These are phyloP conservation scores for Lytechinus variegatus DNA, from an alignment of 35 echinoderm and acorn worm genomes.

Conservation along the genomic window DNA sequence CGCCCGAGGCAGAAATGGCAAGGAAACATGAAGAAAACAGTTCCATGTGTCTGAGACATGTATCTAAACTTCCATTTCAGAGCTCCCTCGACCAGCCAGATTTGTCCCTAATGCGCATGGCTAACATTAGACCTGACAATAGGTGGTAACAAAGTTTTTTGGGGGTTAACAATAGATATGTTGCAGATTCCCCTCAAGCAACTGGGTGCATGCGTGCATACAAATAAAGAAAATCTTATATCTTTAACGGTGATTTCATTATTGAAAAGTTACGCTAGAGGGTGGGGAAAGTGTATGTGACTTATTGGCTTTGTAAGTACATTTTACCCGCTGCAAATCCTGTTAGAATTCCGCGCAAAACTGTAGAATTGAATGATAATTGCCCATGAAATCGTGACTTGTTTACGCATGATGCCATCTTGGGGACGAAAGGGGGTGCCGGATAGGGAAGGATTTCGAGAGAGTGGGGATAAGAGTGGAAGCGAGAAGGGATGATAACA, in stretches of 20 bases:
- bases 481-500: not conserved
- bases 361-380: slow-evolving; percentile 43
- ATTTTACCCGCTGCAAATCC: not conserved
- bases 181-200: not conserved
- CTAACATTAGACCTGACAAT: not conserved
- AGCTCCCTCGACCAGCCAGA: not conserved
- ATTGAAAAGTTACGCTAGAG: not conserved
- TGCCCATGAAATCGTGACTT: slow-evolving; percentile 41
- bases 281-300: not conserved
- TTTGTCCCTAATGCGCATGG: not conserved
- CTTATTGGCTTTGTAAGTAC: not conserved
- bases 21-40: not conserved
- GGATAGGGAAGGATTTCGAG: not conserved
- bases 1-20: not conserved
- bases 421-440: not conserved
- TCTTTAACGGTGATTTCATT: not conserved
- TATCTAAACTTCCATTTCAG: not conserved
- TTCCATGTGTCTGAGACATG: not conserved
- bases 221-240: not conserved
- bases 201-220: not conserved
- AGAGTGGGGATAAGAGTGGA: not conserved
- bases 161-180: not conserved
- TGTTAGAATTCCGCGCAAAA: slow-evolving; percentile 29
- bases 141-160: not conserved
- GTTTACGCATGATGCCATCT: not conserved